phyloP scores from a whole-genome alignment of 2,888 invertebrate genomes.

The Diaperis boleti region DNA sequence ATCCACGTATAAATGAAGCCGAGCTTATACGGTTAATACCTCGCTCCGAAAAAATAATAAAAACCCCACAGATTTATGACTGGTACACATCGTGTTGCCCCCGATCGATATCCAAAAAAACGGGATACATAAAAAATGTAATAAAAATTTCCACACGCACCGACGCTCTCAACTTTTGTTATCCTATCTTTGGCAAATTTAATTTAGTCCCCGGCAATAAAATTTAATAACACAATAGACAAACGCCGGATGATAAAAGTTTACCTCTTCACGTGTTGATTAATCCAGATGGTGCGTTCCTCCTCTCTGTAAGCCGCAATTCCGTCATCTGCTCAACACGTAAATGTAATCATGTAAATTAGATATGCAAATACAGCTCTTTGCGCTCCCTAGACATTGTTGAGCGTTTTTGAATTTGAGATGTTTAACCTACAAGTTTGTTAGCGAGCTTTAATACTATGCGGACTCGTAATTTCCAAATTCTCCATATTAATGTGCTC shows the following conservation, averaged over 20 bases:
- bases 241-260: slow-evolving; percentile 44
- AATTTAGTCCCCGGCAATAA: slow-evolving; percentile 43
- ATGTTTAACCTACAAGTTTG: slow-evolving; percentile 46
- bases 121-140: slow-evolving; percentile 22
- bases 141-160: slow-evolving; percentile 23
- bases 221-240: slow-evolving; percentile 47
- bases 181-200: slow-evolving; percentile 37
- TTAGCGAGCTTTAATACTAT: slow-evolving; percentile 38
- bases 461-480: slow-evolving; percentile 30
- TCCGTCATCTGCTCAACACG: slow-evolving; percentile 60
- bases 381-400: slow-evolving; percentile 48
- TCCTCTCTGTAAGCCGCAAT: slow-evolving; percentile 52
- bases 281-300: slow-evolving; percentile 53
- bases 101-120: too few species aligned
- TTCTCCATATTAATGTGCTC: slow-evolving; percentile 36
- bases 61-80: slow-evolving; percentile 28
- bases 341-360: slow-evolving; percentile 63
- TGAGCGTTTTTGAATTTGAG: slow-evolving; percentile 47
- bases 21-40: slow-evolving; percentile 14
- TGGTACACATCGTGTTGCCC: background rate
- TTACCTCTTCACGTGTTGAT: slow-evolving; percentile 51
- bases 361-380: slow-evolving; percentile 59
- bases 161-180: slow-evolving; percentile 6
- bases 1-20: slow-evolving; percentile 26
- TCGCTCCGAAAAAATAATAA: slow-evolving; percentile 8